Conservation (phyloP, 2,113 vertebrate genomes). For the Formicarius rufipectus region DNA sequence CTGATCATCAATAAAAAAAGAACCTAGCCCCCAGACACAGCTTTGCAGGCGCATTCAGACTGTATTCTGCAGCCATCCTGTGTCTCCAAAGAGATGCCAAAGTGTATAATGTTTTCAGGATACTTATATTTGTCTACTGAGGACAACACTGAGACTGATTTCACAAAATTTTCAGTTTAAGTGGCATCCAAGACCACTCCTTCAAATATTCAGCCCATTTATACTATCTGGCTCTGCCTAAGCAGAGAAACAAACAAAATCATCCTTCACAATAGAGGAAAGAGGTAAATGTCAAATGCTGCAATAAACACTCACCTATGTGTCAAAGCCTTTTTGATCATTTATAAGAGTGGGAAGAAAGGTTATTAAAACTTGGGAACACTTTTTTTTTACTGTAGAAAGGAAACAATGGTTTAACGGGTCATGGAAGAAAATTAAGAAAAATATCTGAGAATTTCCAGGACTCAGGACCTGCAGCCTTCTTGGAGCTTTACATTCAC, state of each 20-base stretch:
- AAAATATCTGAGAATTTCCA: background rate
- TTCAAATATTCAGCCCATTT: background rate
- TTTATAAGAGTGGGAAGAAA: background rate
- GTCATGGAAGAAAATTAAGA: background rate
- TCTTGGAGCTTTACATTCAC: background rate
- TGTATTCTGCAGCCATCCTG: background rate
- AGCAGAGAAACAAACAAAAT: background rate
- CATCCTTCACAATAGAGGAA: background rate
- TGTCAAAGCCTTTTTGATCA: background rate
- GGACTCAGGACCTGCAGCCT: background rate
- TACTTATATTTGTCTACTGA: background rate
- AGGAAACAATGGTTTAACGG: background rate
- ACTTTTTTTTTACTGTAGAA: background rate
- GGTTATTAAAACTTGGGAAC: background rate
- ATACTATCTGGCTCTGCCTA: background rate
- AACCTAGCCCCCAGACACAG: background rate
- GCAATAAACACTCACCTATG: background rate
- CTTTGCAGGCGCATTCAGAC: background rate
- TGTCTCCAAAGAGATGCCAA: background rate
- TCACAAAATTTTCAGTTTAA: background rate
- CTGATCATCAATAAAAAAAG: background rate
- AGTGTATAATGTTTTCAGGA: background rate
- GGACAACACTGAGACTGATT: background rate
- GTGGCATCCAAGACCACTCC: background rate
- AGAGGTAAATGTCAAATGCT: background rate